A percentile compares a stretch with the other conserved stretches of the same genome.
These are phyloP conservation scores for Tetraneura akinire DNA, from an alignment of 1,140 invertebrate genomes.

Conservation along the genomic window DNA sequence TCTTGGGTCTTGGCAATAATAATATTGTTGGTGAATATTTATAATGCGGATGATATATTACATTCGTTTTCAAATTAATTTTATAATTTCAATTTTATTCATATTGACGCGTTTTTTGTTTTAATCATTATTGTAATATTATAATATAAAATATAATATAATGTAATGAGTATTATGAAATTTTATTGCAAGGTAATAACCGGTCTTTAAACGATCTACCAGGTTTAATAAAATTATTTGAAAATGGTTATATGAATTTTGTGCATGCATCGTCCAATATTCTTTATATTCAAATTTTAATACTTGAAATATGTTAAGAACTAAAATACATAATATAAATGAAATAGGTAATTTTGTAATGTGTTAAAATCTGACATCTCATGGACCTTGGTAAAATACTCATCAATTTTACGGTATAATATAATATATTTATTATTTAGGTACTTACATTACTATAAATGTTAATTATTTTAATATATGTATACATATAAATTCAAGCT, in stretches of 20 bases:
- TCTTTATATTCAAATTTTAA: neutral
- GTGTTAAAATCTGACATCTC: neutral
- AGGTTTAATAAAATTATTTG: neutral
- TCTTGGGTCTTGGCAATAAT: too few species aligned
- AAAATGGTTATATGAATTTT: neutral
- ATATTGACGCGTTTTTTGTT: neutral
- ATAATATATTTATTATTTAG: too few species aligned
- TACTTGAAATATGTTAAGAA: constrained; percentile 3
- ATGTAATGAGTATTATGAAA: neutral
- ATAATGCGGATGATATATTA: too few species aligned
- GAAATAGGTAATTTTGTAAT: neutral
- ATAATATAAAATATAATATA: too few species aligned
- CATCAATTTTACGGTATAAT: too few species aligned
- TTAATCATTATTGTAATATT: too few species aligned
- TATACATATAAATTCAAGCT: too few species aligned
- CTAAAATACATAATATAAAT: neutral
- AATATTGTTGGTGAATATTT: too few species aligned
- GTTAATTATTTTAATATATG: too few species aligned
- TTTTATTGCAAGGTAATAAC: neutral
- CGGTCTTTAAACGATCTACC: neutral
- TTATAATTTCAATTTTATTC: neutral
- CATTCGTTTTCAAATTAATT: too few species aligned
- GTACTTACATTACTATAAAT: too few species aligned
- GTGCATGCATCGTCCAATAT: neutral
- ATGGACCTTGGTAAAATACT: neutral